Percentiles rank a stretch among this genome's conserved stretches.
phyloP scores from a whole-genome alignment of 2,797 vertebrate species.

The Chelon labrosus region DNA sequence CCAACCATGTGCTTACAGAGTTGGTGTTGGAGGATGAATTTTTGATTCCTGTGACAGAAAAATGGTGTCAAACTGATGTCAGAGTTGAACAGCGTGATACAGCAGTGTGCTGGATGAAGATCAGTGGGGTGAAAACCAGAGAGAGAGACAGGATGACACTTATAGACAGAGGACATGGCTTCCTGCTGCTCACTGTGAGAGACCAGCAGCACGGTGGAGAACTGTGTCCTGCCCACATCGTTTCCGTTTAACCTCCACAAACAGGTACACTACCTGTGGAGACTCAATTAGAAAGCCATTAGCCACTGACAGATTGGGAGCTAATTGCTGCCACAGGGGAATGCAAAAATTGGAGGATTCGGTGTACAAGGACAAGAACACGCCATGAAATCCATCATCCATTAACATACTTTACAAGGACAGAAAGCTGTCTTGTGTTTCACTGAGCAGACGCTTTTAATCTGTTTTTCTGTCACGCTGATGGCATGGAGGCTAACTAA shows the following conservation, averaged over 20 bases:
- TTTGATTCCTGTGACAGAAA: conserved; percentile 12
- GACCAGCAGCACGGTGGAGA: conserved; percentile 11
- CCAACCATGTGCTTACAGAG: background rate
- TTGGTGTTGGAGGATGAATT: background rate
- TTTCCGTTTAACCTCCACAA: conserved; percentile 64
- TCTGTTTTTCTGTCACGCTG: background rate
- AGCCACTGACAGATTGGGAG: conserved; percentile 64
- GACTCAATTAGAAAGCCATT: conserved; percentile 84
- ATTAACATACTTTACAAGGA: conserved; percentile 41
- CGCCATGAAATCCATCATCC: conserved; percentile 55
- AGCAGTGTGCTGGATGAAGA: conserved; percentile 19
- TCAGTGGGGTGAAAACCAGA: conserved; percentile 38
- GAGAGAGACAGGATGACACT: conserved; percentile 30
- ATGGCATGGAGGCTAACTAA: conserved; percentile 1
- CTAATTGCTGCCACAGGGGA: conserved; percentile 72
- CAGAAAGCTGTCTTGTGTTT: conserved; percentile 27
- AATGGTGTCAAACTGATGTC: conserved; percentile 24
- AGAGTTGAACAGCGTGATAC: conserved; percentile 32
- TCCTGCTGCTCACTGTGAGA: conserved; percentile 37
- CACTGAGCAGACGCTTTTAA: conserved; percentile 1
- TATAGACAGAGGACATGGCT: conserved; percentile 33
- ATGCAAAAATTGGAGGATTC: conserved; percentile 56
- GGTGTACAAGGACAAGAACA: conserved; percentile 65
- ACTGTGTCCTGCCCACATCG: conserved; percentile 25
- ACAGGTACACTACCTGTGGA: conserved; percentile 81